Evolutionary conservation across 2,888 invertebrate species (phyloP), one percentile per base, ranked within the genome.

Genomic region (Idaea straminata): DNA sequence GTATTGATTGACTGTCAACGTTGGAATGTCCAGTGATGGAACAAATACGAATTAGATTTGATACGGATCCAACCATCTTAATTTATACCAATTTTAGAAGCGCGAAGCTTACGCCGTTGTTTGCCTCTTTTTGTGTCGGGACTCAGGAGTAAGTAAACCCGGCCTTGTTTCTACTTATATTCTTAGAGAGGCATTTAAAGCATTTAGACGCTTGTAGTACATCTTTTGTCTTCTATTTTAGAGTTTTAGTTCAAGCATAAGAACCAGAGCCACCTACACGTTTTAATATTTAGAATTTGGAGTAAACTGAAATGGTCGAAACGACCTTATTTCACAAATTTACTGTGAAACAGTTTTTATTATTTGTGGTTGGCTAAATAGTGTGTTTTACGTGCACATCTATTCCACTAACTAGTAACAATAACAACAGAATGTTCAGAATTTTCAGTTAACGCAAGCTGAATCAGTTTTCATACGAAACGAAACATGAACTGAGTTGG

Each of bases 181-280:
- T 69, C 60, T 64, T 61, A 59, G 61, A 64, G 34, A 5, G 34
- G 59, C 6, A 25, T 34, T 34, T 16, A 10, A 59, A 25, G 34
- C 59, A 59, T 59, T 34, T 59, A 59, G 59, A 47, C 64, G 62
- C 65, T 62, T 65, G 59, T 64, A 62, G 67, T 60, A 64, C 60
- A 62, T 59, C 61, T 66, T 35, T 57, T 57, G 59, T 60, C 61
- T 36, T 69, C 64, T 67, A 68, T 62, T 73, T 73, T 67, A 66
- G 67, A 65, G 69, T 68, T 67, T 65, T 72, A 71, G 69, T 69
- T 65, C 69, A 71, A 66, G 68, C 71, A n/a, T n/a, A 64, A 66
- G 66, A 70, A 73, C 61, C 66, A 61, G 70, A 62, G 57, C 73
- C 72, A 66, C 73, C 73, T 67, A 73, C 73, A 68, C 66, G 15